A percentile compares a stretch with the other conserved stretches of the same genome.
phyloP scores from a whole-genome alignment of 2,113 vertebrate species.

The Corydoras maculifer region DNA sequence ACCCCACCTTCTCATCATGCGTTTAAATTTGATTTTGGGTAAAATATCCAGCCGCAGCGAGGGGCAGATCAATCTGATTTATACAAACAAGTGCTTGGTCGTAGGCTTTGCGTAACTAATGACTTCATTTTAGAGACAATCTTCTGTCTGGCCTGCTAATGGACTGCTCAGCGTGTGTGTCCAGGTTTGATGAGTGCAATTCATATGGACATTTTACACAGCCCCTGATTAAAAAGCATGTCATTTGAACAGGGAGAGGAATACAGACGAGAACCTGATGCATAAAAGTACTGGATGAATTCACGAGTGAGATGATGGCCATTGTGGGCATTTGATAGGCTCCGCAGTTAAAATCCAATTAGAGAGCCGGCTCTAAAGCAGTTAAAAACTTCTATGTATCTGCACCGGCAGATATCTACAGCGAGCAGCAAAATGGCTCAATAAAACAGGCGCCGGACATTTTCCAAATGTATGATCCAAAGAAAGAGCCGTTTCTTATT shows the following conservation, averaged over 20 bases:
- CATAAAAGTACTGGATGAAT: constrained; percentile 58
- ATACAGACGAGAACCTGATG: constrained; percentile 47
- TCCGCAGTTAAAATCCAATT: constrained; percentile 59
- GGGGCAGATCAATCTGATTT: constrained; percentile 59
- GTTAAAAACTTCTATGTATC: constrained; percentile 51
- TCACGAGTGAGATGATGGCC: constrained; percentile 57
- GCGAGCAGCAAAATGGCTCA: constrained; percentile 52
- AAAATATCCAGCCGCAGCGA: constrained; percentile 58
- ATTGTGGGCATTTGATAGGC: constrained; percentile 53
- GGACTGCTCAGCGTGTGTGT: constrained; percentile 36
- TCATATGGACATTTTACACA: constrained; percentile 60
- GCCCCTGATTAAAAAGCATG: constrained; percentile 64
- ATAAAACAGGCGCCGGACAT: constrained; percentile 42
- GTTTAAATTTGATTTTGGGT: constrained; percentile 57
- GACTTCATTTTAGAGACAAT: constrained; percentile 70
- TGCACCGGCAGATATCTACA: constrained; percentile 49
- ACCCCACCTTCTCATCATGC: constrained; percentile 47
- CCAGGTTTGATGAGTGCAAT: constrained; percentile 62
- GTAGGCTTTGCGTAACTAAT: constrained; percentile 74
- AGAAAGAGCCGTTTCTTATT: not conserved
- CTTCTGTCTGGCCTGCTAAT: constrained; percentile 59
- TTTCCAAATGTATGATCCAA: constrained; percentile 33
- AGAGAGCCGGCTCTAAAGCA: constrained; percentile 53
- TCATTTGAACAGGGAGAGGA: constrained; percentile 56
- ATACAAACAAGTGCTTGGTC: constrained; percentile 67